These are phyloP conservation scores for Sthenelais limicola DNA, from an alignment of 2,888 invertebrate species.

Conservation along the genomic window DNA sequence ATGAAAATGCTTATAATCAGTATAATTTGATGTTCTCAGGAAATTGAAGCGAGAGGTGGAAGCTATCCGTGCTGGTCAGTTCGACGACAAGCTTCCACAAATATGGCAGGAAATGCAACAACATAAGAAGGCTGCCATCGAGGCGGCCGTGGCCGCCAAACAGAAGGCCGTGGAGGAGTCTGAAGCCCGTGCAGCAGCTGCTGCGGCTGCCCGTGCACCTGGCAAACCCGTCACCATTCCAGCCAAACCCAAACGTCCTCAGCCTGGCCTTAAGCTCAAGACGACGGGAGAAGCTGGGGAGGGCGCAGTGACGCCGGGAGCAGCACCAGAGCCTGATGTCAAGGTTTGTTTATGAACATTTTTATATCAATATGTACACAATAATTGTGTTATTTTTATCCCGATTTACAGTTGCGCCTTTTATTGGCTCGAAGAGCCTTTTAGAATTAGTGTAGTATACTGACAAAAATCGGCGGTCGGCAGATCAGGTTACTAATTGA, in stretches of 20 bases:
- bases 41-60: slow-evolving; percentile 80
- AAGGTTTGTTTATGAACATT: slow-evolving; percentile 2
- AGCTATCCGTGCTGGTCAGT: slow-evolving; percentile 76
- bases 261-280: slow-evolving; percentile 19
- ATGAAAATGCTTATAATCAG: too few species aligned
- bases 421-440: too few species aligned
- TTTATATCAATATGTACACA: too few species aligned
- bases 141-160: slow-evolving; percentile 65
- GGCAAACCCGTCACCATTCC: slow-evolving; percentile 37
- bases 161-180: slow-evolving; percentile 41
- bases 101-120: slow-evolving; percentile 84
- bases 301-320: neutral
- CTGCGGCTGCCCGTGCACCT: slow-evolving; percentile 23
- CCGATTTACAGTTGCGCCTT: too few species aligned
- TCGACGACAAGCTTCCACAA: slow-evolving; percentile 82
- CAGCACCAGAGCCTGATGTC: neutral
- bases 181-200: slow-evolving; percentile 16
- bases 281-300: neutral
- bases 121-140: slow-evolving; percentile 80
- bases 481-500: too few species aligned
- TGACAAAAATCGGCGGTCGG: too few species aligned
- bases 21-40: slow-evolving; percentile 53
- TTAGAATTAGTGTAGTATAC: too few species aligned
- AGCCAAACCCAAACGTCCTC: slow-evolving; percentile 20
- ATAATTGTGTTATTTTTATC: too few species aligned